These are phyloP conservation scores for Vombatus ursinus DNA, from an alignment of 2,113 vertebrate species.

Conservation along the genomic window DNA sequence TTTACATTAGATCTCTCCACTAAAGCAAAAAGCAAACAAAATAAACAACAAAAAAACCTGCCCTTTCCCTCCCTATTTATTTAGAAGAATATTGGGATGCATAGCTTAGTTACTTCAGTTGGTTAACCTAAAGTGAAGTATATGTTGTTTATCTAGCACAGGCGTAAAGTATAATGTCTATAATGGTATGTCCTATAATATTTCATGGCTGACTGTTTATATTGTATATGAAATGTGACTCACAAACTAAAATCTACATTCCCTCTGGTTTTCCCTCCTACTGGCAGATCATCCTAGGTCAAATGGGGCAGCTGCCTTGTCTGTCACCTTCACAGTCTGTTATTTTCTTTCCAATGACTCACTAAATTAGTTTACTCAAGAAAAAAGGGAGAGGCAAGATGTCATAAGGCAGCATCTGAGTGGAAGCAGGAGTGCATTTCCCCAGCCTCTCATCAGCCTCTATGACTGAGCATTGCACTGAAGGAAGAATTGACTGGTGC, in stretches of 20 bases:
- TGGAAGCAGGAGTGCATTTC: rapidly evolving
- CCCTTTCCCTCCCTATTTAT: neutral
- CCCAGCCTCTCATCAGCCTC: neutral
- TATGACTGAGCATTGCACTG: neutral
- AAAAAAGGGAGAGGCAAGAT: too few relatives aligned
- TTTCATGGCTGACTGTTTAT: neutral
- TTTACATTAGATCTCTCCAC: neutral
- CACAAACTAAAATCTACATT: neutral
- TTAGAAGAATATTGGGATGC: slow-evolving; percentile 5
- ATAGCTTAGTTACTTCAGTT: neutral
- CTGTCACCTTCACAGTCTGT: slow-evolving; percentile 16
- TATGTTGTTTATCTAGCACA: slow-evolving; percentile 28
- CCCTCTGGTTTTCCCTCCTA: rapidly evolving
- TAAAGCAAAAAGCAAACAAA: neutral
- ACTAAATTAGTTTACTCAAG: neutral
- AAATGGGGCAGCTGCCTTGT: neutral
- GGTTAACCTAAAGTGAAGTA: neutral
- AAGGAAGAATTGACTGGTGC: neutral
- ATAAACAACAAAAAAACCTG: neutral
- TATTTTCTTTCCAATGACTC: neutral
- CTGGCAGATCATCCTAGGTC: neutral
- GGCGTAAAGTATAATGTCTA: neutral
- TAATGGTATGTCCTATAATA: neutral
- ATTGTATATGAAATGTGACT: neutral
- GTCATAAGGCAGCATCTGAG: neutral